Percentiles rank a stretch among this genome's conserved stretches.
These are phyloP conservation scores for Rhingia campestris DNA, from an alignment of 2,888 invertebrate genomes.

Conservation along the genomic window DNA sequence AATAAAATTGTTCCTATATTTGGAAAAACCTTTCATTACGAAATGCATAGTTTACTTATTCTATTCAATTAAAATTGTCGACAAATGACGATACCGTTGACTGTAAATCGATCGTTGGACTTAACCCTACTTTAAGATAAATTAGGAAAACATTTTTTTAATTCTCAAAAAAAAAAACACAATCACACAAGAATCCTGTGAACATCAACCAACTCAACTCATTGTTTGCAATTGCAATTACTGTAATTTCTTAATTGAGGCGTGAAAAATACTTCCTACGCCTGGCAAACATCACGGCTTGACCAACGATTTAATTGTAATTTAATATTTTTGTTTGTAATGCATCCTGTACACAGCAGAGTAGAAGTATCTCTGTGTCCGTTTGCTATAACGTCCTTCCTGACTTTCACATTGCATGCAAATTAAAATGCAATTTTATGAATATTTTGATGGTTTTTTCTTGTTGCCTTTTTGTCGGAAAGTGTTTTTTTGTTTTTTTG, in stretches of 20 bases:
- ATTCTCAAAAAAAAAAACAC: too few species aligned
- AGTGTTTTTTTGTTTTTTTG: conserved; percentile 18
- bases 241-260: conserved; percentile 64
- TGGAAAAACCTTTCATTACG: too few species aligned
- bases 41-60: too few species aligned
- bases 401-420: conserved; percentile 50
- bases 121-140: too few species aligned
- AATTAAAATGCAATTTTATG: conserved; percentile 74
- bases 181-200: background rate
- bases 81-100: too few species aligned
- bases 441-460: conserved; percentile 54
- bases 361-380: conserved; percentile 14
- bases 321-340: conserved; percentile 74
- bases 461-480: conserved; percentile 3
- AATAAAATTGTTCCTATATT: too few species aligned
- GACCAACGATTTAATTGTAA: conserved; percentile 68
- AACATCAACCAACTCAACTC: background rate
- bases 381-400: conserved; percentile 18
- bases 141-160: too few species aligned
- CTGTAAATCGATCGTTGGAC: too few species aligned
- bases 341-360: conserved; percentile 45
- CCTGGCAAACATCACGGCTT: conserved; percentile 39
- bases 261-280: conserved; percentile 42
- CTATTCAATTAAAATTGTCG: too few species aligned
- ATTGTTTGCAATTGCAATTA: conserved; percentile 34